Percentiles rank a stretch among this genome's conserved stretches.
These are phyloP conservation scores for Rhea pennata DNA, from an alignment of 2,113 vertebrate genomes.

Conservation along the genomic window DNA sequence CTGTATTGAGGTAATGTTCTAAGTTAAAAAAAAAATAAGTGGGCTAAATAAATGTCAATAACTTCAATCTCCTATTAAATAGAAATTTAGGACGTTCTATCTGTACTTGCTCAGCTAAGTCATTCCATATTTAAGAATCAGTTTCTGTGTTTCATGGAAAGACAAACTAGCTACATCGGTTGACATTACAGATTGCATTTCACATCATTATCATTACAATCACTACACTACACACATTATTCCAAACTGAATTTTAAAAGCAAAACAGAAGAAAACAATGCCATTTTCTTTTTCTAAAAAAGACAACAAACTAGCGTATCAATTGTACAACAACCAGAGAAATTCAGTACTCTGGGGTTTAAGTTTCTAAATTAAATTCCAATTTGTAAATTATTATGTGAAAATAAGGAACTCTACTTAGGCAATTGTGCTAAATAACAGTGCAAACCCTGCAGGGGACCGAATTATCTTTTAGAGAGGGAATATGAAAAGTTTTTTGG, in stretches of 20 bases:
- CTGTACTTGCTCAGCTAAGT: background rate
- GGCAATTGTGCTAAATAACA: slow-evolving; percentile 73
- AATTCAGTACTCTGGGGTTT: slow-evolving; percentile 30
- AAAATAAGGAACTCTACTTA: slow-evolving; percentile 58
- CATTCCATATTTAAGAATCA: background rate
- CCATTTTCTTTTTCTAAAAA: background rate
- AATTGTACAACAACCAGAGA: background rate
- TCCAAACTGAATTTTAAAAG: slow-evolving; percentile 21
- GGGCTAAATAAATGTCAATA: background rate
- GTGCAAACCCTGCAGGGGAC: slow-evolving; percentile 67
- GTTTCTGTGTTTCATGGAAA: background rate
- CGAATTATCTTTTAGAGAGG: slow-evolving; percentile 78
- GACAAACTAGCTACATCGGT: background rate
- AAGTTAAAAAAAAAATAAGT: background rate
- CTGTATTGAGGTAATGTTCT: background rate
- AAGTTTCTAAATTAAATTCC: slow-evolving; percentile 68
- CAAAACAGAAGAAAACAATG: background rate
- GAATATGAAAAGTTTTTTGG: slow-evolving; percentile 81
- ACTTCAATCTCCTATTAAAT: background rate
- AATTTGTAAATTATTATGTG: slow-evolving; percentile 73
- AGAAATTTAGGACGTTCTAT: background rate
- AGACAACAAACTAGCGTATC: background rate
- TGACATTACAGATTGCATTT: slow-evolving; percentile 30
- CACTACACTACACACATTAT: background rate
- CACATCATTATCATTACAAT: slow-evolving; percentile 34